Evolutionary conservation across 2,888 invertebrate genomes (phyloP).

Genomic region (Rhagonycha fulva): DNA sequence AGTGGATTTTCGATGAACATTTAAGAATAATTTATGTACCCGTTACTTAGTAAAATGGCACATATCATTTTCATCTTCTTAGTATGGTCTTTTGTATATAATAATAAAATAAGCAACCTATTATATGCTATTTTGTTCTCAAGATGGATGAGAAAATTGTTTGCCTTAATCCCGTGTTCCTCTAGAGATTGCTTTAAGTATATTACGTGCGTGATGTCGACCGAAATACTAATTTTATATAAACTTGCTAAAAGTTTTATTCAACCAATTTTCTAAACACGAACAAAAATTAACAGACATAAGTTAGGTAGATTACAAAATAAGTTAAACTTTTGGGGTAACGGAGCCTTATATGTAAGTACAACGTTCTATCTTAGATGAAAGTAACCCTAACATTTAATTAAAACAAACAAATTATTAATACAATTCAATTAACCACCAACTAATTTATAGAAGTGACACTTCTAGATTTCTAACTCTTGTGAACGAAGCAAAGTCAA

Average conservation of each 20-base stretch:
- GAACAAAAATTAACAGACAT: conserved; percentile 1
- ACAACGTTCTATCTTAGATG: not conserved
- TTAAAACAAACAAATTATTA: not conserved
- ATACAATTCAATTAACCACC: not conserved
- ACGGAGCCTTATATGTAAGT: not conserved
- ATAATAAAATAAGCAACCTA: conserved; percentile 2
- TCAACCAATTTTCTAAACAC: not conserved
- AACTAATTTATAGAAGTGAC: not conserved
- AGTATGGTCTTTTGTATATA: not conserved
- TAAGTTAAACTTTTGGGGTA: not conserved
- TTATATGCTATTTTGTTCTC: not conserved
- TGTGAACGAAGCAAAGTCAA: not conserved
- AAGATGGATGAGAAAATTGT: conserved; percentile 9
- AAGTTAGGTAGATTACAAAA: not conserved
- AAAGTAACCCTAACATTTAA: not conserved
- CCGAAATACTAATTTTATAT: conserved; percentile 6
- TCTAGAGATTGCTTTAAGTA: not conserved
- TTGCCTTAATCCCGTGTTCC: not conserved
- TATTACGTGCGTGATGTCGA: conserved; percentile 6
- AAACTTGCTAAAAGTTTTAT: not conserved
- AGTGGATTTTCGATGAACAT: conserved; percentile 12
- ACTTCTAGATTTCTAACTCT: not conserved
- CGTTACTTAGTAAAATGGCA: conserved; percentile 6
- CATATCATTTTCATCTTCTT: not conserved
- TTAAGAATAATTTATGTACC: conserved; percentile 18